phyloP scores from a whole-genome alignment of 92 coral and sea anemone genomes.

The Porites lobata region DNA sequence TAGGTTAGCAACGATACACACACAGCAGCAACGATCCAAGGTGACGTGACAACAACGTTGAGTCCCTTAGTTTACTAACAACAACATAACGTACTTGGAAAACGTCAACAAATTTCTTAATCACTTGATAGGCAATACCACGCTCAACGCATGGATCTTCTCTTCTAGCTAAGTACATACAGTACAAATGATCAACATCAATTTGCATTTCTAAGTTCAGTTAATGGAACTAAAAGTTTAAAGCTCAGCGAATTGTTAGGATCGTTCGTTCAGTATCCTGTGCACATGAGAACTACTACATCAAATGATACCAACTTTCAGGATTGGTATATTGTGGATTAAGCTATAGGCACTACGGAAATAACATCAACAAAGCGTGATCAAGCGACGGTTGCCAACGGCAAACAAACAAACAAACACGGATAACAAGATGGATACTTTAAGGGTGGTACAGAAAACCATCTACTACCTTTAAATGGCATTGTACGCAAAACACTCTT shows the following conservation, averaged over 20 bases:
- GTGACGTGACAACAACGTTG: conserved; percentile 5
- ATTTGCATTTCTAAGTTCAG: neutral
- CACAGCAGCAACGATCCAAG: neutral
- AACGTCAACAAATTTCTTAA: neutral
- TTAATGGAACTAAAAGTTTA: neutral
- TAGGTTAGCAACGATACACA: neutral
- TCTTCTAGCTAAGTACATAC: neutral
- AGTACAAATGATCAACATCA: neutral
- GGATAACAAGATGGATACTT: neutral
- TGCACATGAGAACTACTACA: neutral
- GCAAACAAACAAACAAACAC: too few relatives aligned
- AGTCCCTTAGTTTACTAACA: conserved; percentile 5
- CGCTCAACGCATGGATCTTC: neutral
- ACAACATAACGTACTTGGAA: neutral
- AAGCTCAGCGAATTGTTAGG: neutral
- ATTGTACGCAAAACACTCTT: conserved; percentile 41
- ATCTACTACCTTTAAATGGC: conserved; percentile 6
- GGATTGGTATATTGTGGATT: neutral
- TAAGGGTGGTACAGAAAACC: neutral
- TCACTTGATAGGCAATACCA: neutral
- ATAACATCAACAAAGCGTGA: conserved; percentile 3
- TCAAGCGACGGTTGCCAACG: neutral
- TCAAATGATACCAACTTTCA: neutral
- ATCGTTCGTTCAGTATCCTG: neutral
- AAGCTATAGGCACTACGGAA: neutral